Percentiles rank a stretch among this genome's conserved stretches.
Conservation (phyloP, 1,140 invertebrate genomes). For the Coptotermes formosanus region DNA sequence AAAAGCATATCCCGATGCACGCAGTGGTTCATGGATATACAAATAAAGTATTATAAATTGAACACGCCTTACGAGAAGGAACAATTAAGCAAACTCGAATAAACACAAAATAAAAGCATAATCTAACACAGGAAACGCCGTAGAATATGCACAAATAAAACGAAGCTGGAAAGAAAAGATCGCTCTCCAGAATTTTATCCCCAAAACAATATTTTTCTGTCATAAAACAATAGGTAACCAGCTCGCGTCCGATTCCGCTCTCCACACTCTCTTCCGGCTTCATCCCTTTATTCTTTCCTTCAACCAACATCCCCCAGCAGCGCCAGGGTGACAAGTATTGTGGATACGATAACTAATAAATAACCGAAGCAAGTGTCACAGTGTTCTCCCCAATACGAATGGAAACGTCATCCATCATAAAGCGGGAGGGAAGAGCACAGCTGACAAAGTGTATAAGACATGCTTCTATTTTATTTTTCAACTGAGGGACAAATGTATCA, state of each 20-base stretch:
- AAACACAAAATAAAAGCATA: background rate
- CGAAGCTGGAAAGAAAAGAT: background rate
- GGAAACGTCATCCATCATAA: conserved; percentile 34
- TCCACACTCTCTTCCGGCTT: background rate
- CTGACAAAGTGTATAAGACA: background rate
- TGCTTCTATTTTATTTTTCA: background rate
- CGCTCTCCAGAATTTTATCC: background rate
- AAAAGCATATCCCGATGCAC: too few species aligned
- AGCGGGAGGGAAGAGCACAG: background rate
- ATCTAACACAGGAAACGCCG: background rate
- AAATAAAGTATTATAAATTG: background rate
- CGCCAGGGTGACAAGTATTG: conserved; percentile 30
- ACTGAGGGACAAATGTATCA: background rate
- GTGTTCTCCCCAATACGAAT: conserved; percentile 33
- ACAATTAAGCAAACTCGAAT: background rate
- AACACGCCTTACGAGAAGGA: background rate
- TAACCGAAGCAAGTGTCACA: conserved; percentile 28
- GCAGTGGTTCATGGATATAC: too few species aligned
- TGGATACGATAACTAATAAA: conserved; percentile 35
- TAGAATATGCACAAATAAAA: background rate
- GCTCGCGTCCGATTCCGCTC: background rate
- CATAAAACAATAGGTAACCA: conserved; percentile 32
- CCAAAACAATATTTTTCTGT: conserved; percentile 27
- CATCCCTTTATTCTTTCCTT: conserved; percentile 20
- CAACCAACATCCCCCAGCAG: background rate